These are phyloP conservation scores for Strigamia maritima DNA, from an alignment of 2,888 invertebrate species.

Conservation along the genomic window DNA sequence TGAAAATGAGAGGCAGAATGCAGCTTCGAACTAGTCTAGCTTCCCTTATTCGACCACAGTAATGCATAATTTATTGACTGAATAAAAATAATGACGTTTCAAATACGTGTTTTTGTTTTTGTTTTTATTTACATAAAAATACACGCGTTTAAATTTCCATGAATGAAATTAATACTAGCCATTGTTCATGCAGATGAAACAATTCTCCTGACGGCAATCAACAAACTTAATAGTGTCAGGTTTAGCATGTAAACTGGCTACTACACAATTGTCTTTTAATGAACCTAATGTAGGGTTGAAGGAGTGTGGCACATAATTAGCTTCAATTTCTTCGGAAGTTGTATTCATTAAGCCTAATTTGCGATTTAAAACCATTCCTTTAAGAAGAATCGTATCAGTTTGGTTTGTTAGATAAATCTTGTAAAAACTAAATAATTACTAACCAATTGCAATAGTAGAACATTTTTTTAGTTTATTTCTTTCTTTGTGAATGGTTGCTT, in stretches of 20 bases:
- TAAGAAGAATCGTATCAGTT: too few species aligned
- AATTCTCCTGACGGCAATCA: not conserved
- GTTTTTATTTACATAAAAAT: too few species aligned
- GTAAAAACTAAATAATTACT: not conserved
- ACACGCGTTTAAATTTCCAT: not conserved
- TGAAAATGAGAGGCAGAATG: not conserved
- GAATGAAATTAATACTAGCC: not conserved
- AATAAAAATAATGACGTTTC: too few species aligned
- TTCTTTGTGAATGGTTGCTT: not conserved
- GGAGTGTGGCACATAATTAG: not conserved
- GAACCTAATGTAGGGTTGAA: not conserved
- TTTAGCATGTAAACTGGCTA: not conserved
- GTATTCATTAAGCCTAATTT: not conserved
- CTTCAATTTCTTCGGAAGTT: not conserved
- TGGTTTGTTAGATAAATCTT: not conserved
- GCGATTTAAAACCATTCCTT: not conserved
- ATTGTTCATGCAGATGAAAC: not conserved
- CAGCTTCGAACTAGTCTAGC: not conserved
- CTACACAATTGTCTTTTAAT: not conserved
- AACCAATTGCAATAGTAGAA: not conserved
- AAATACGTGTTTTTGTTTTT: too few species aligned
- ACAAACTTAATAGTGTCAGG: not conserved
- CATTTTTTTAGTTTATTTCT: not conserved
- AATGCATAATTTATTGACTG: too few species aligned
- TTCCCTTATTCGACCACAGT: not conserved